These are phyloP conservation scores for Thera obeliscata DNA, from an alignment of 2,888 invertebrate species.

Conservation along the genomic window DNA sequence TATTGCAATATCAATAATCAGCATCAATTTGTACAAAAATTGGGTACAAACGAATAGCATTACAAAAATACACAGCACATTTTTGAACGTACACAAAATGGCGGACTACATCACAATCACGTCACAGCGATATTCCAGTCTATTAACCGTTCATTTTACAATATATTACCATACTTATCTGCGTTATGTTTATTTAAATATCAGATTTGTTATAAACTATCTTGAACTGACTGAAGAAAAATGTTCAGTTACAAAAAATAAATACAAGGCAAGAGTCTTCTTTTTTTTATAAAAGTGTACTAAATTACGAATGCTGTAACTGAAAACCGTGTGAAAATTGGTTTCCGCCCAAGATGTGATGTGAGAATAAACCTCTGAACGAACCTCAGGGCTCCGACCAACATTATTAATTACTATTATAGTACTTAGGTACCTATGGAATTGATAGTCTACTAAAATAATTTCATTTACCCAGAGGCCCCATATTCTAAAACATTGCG, in stretches of 20 bases:
- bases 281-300: too few species aligned
- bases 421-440: too few species aligned
- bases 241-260: neutral
- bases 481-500: neutral
- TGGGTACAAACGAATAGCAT: constrained; percentile 26
- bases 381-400: too few species aligned
- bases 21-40: constrained; percentile 22
- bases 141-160: constrained; percentile 31
- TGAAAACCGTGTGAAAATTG: too few species aligned
- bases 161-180: constrained; percentile 22
- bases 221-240: constrained; percentile 20
- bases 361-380: too few species aligned
- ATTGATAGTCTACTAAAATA: neutral
- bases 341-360: too few species aligned
- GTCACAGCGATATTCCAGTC: constrained; percentile 44
- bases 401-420: too few species aligned
- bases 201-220: constrained; percentile 17
- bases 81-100: constrained; percentile 42
- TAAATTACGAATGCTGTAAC: too few species aligned
- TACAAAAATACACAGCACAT: constrained; percentile 29
- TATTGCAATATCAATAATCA: constrained; percentile 23
- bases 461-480: neutral
- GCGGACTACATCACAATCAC: constrained; percentile 31
- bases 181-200: constrained; percentile 20
- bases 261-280: too few species aligned